Conservation (phyloP, 2,888 invertebrate species). For the Euphydryas editha region DNA sequence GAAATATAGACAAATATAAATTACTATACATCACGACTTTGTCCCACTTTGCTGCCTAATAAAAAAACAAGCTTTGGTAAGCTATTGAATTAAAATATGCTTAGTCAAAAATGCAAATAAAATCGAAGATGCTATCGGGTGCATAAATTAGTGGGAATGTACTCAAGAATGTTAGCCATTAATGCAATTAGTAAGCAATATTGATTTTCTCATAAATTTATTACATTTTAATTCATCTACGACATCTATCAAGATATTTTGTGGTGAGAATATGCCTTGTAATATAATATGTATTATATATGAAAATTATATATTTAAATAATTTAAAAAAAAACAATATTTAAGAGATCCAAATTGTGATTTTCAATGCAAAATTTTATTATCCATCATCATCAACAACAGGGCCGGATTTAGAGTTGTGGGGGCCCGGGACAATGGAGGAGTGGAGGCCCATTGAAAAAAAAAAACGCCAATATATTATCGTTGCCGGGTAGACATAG, state of each 20-base stretch:
- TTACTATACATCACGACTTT: conserved; percentile 13
- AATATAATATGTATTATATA: too few species aligned
- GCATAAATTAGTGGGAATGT: conserved; percentile 15
- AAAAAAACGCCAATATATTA: too few species aligned
- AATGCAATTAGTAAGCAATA: conserved; percentile 16
- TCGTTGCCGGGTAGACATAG: too few species aligned
- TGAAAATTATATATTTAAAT: too few species aligned
- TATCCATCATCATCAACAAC: too few species aligned
- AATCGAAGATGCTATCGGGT: not conserved
- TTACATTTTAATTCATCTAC: not conserved
- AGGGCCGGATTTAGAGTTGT: too few species aligned
- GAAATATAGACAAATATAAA: not conserved
- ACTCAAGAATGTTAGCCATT: conserved; percentile 11
- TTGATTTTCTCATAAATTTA: conserved; percentile 8
- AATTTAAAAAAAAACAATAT: too few species aligned
- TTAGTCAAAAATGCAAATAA: conserved; percentile 14
- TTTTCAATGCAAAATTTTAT: too few species aligned
- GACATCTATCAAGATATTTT: not conserved
- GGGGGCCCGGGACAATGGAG: too few species aligned
- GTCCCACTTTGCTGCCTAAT: conserved; percentile 8
- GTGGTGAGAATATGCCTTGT: too few species aligned
- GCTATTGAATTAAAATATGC: not conserved
- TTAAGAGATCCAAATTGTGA: too few species aligned
- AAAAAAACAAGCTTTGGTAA: conserved; percentile 5
- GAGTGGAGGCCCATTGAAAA: too few species aligned